A percentile compares a stretch with the other conserved stretches of the same genome.
Conservation (phyloP, 2,113 vertebrate species). For the Ardeotis arabs region DNA sequence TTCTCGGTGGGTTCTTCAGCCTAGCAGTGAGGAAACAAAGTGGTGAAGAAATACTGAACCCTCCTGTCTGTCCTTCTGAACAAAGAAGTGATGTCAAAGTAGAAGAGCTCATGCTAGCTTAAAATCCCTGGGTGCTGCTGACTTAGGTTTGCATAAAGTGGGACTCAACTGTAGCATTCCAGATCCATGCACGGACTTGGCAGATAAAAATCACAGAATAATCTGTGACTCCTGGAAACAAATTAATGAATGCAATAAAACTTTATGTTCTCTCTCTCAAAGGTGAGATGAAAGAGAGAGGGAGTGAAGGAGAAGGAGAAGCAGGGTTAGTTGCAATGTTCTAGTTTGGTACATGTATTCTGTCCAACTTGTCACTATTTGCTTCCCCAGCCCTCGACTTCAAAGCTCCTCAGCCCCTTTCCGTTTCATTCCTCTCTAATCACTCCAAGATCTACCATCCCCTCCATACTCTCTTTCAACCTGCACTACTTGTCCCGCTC, state of each 20-base stretch:
- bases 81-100: background rate
- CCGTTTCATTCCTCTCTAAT: background rate
- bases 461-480: background rate
- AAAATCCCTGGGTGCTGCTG: background rate
- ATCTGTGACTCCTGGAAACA: slow-evolving; percentile 19
- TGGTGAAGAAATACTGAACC: background rate
- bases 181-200: background rate
- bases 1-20: background rate
- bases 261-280: background rate
- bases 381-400: background rate
- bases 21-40: background rate
- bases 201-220: background rate
- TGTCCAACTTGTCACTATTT: background rate
- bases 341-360: background rate
- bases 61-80: background rate
- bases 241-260: slow-evolving; percentile 15
- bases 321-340: background rate
- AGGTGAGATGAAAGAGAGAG: background rate
- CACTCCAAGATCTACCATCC: background rate
- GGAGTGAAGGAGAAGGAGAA: background rate
- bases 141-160: background rate
- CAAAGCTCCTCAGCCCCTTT: background rate
- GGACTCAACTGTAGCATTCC: background rate
- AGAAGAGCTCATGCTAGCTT: background rate
- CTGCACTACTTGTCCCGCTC: background rate